phyloP scores from a whole-genome alignment of 2,113 vertebrate species.

The Gymnobelideus leadbeateri region DNA sequence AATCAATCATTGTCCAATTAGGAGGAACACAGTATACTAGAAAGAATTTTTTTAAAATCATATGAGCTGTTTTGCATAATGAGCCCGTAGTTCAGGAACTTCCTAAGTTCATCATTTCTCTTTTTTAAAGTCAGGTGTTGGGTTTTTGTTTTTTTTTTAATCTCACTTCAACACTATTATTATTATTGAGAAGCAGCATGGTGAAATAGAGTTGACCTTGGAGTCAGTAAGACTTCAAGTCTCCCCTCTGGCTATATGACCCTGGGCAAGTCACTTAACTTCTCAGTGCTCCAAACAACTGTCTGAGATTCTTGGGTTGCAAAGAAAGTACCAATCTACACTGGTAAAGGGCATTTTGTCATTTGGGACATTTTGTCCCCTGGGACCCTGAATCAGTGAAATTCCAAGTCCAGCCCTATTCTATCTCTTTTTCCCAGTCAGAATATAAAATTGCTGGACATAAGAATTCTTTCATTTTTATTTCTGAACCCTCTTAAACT shows the following conservation, averaged over 20 bases:
- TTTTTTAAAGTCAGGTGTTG: neutral
- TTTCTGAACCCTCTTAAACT: neutral
- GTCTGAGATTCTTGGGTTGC: neutral
- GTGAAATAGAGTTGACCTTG: neutral
- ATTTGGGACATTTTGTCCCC: neutral
- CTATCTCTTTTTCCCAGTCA: neutral
- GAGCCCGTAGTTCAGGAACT: neutral
- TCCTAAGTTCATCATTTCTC: neutral
- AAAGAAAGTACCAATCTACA: neutral
- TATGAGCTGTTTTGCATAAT: neutral
- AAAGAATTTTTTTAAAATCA: slow-evolving; percentile 14
- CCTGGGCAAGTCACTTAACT: neutral
- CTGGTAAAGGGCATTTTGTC: neutral
- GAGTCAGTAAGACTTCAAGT: neutral
- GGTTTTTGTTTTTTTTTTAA: neutral
- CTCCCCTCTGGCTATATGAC: neutral
- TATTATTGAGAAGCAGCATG: neutral
- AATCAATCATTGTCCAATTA: slow-evolving; percentile 70
- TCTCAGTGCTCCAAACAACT: neutral
- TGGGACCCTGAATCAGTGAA: neutral
- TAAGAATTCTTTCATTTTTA: neutral
- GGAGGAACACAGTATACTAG: slow-evolving; percentile 49
- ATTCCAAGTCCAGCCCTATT: neutral
- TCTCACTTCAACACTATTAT: neutral
- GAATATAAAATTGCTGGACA: neutral